Evolutionary conservation across 2,888 invertebrate genomes (phyloP), one percentile per base, ranked within the genome.

Genomic region (Eilema caniola): DNA sequence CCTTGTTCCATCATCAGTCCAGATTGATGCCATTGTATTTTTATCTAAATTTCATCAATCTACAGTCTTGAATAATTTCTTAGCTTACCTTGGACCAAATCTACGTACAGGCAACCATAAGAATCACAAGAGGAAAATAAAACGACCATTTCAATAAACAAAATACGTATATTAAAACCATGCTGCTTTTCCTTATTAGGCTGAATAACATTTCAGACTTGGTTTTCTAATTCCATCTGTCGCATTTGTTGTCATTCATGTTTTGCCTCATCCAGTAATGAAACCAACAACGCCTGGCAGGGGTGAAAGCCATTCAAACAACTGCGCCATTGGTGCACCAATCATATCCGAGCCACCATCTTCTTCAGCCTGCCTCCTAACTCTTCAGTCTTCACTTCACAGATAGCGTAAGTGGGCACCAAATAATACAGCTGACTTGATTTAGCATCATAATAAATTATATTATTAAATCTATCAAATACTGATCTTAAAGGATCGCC

Each of bases 391-490:
- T 80, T 81, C 12, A 93, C 88, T 71, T 74, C 82, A 81, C 93
- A 93, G 33, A 80, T 80, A 56, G 83, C 89, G 24, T 88, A 88
- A 66, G 88, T 91, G 0, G 93, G 93, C 41, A 85, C 84, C 66
- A 93, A 81, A 77, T 88, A 89, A 73, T 88, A 92, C 65, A 93
- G 69, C 57, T 85, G 89, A 62, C 85, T 86, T 28, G 82, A 86
- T 3, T 81, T 80, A 10, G 80, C 83, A 74, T 93, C 92, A 41
- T 88, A 86, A 67, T 91, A 93, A 53, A 93, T 86, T 0, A 93
- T 78, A 67, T 92, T 90, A 56, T 93, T 92, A 53, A 86, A 86
- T 31, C 85, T 87, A 68, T 93, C 93, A 68, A 92, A 93, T 0
- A 89, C 89, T 31, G 85, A 80, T 78, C 88, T 85, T 1, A 89